Conservation (phyloP, 2,888 invertebrate genomes). For the Troilus luridus region DNA sequence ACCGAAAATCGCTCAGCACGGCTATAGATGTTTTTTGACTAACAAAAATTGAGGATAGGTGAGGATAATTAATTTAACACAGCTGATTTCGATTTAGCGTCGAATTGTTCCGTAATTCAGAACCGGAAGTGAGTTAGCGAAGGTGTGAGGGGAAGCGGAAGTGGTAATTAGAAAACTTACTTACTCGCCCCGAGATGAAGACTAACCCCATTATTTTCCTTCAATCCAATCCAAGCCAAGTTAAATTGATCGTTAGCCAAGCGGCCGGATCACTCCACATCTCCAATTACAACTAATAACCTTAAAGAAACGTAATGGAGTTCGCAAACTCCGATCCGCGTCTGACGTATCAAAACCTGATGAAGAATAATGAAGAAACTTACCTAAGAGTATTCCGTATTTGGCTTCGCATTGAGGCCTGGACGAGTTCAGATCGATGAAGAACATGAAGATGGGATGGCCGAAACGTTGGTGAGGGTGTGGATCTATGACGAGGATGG, state of each 20-base stretch:
- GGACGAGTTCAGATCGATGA: constrained; percentile 68
- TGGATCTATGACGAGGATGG: constrained; percentile 69
- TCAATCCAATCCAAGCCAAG: background rate
- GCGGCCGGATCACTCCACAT: background rate
- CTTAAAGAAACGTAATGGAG: background rate
- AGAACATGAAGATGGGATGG: constrained; percentile 71
- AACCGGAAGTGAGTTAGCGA: background rate
- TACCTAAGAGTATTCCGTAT: constrained; percentile 69
- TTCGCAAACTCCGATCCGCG: background rate
- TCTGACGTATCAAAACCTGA: background rate
- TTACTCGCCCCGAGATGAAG: background rate
- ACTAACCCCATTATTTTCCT: background rate
- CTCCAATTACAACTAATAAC: background rate
- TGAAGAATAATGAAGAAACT: constrained; percentile 64
- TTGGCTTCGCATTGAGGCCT: constrained; percentile 67
- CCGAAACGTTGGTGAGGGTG: constrained; percentile 71
- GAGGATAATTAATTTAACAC: background rate
- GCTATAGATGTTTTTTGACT: too few species aligned
- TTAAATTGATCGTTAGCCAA: constrained; percentile 5
- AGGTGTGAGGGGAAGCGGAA: background rate
- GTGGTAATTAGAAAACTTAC: constrained; percentile 19
- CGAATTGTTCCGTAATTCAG: background rate
- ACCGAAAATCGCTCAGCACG: too few species aligned
- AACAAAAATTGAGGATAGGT: too few species aligned
- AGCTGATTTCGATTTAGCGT: background rate